Percentiles rank a stretch among this genome's conserved stretches.
phyloP scores from a whole-genome alignment of 2,797 vertebrate species.

The Smutsia gigantea region DNA sequence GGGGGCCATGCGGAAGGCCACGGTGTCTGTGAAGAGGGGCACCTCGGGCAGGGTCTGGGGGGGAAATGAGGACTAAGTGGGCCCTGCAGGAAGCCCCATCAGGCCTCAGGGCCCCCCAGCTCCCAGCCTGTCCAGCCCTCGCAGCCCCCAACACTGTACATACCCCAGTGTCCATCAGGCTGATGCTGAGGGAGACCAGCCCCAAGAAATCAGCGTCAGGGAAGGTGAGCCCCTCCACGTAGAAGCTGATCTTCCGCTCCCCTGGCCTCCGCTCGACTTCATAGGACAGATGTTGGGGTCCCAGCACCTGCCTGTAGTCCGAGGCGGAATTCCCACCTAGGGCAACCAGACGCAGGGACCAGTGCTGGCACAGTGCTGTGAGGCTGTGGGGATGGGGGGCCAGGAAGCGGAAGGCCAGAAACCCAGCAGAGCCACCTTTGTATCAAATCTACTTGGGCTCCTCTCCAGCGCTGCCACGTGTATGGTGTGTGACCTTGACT shows the following conservation, averaged over 20 bases:
- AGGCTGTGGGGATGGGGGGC: not conserved
- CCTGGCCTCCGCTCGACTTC: conserved; percentile 87
- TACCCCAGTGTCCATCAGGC: conserved; percentile 86
- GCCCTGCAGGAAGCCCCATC: not conserved
- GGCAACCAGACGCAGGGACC: not conserved
- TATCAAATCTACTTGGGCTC: rapidly evolving
- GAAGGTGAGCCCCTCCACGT: conserved; percentile 93
- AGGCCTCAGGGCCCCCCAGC: not conserved
- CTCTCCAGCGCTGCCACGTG: not conserved
- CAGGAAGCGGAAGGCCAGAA: not conserved
- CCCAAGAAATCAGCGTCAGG: conserved; percentile 90
- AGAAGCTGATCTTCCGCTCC: conserved; percentile 86
- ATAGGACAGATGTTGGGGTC: conserved; percentile 78
- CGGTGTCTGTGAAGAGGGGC: conserved; percentile 91
- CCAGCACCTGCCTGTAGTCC: conserved; percentile 88
- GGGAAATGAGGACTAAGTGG: not conserved
- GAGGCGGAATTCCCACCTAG: conserved; percentile 53
- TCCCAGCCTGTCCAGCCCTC: not conserved
- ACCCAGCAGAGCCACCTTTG: not conserved
- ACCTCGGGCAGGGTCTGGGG: conserved; percentile 86
- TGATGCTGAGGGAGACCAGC: conserved; percentile 89
- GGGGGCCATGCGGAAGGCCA: conserved; percentile 89
- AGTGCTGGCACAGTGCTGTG: rapidly evolving
- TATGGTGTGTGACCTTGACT: not conserved
- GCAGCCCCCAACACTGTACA: conserved; percentile 69